Conservation (phyloP, 2,888 invertebrate species). For the Gisinianus flammeolus region DNA sequence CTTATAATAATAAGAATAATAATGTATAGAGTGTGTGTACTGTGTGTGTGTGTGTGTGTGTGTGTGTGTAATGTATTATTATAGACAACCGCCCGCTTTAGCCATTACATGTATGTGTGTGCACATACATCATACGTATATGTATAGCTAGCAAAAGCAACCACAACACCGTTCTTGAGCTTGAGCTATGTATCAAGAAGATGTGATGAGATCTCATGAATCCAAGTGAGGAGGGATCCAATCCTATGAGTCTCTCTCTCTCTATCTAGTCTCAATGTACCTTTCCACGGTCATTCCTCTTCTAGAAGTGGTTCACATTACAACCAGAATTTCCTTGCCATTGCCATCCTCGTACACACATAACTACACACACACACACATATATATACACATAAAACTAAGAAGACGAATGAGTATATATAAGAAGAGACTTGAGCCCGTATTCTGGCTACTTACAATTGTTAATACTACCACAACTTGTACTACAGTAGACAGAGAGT, state of each 20-base stretch:
- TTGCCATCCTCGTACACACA: conserved; percentile 1
- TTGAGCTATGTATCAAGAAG: too few relatives aligned
- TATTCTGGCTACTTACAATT: neutral
- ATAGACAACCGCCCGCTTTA: too few relatives aligned
- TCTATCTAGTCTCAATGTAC: conserved; percentile 13
- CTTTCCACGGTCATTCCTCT: conserved; percentile 49
- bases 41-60: too few relatives aligned
- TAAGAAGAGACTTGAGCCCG: conserved; percentile 1
- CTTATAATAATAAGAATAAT: too few relatives aligned
- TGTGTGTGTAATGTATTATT: too few relatives aligned
- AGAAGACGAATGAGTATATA: too few relatives aligned
- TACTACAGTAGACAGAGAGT: neutral
- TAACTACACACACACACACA: conserved; percentile 2
- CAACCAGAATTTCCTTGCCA: conserved; percentile 23
- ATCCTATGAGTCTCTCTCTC: neutral
- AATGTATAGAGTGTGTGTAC: too few relatives aligned
- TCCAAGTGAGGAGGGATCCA: neutral
- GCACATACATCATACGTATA: too few relatives aligned
- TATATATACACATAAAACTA: neutral
- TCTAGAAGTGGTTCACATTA: conserved; percentile 48
- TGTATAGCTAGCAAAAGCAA: too few relatives aligned
- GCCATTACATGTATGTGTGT: too few relatives aligned
- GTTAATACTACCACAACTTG: conserved; percentile 2
- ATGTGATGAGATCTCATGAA: too few relatives aligned
- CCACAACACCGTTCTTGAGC: too few relatives aligned